Conservation (phyloP, 2,888 invertebrate species). For the Andrena praecox region DNA sequence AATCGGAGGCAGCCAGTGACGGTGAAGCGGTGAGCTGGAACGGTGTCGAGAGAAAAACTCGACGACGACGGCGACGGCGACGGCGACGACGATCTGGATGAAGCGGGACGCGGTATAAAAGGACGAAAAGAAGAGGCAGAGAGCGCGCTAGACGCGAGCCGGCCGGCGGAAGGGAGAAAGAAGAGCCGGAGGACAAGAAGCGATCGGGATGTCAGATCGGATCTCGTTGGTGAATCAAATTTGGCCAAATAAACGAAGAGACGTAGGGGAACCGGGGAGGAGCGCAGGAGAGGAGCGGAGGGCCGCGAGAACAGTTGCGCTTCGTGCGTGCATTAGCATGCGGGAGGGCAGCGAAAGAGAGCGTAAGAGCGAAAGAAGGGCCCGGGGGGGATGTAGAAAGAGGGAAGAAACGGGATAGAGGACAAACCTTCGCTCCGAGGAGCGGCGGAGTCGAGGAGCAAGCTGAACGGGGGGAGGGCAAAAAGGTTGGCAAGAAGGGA, state of each 20-base stretch:
- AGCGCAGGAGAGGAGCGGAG: slow-evolving; percentile 60
- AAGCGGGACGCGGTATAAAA: slow-evolving; percentile 55
- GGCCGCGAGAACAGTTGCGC: slow-evolving; percentile 82
- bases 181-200: slow-evolving; percentile 75
- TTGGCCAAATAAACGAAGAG: slow-evolving; percentile 74
- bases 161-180: slow-evolving; percentile 38
- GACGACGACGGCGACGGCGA: slow-evolving; percentile 55
- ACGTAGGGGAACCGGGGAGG: slow-evolving; percentile 56
- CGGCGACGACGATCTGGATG: slow-evolving; percentile 56
- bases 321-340: slow-evolving; percentile 82
- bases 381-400: slow-evolving; percentile 39
- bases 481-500: slow-evolving; percentile 74
- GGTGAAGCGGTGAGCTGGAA: slow-evolving; percentile 58
- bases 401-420: slow-evolving; percentile 63
- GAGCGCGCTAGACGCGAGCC: slow-evolving; percentile 37
- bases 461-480: slow-evolving; percentile 59
- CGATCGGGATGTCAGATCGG: slow-evolving; percentile 81
- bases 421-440: slow-evolving; percentile 56
- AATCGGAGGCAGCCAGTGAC: slow-evolving; percentile 53
- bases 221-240: slow-evolving; percentile 78
- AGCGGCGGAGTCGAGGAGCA: slow-evolving; percentile 61
- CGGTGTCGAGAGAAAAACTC: slow-evolving; percentile 73
- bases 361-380: slow-evolving; percentile 50
- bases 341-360: slow-evolving; percentile 75
- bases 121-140: slow-evolving; percentile 45